Base-by-base conservation (phyloP, 92 coral and sea anemone genomes). In the Metridium senile region DNA sequence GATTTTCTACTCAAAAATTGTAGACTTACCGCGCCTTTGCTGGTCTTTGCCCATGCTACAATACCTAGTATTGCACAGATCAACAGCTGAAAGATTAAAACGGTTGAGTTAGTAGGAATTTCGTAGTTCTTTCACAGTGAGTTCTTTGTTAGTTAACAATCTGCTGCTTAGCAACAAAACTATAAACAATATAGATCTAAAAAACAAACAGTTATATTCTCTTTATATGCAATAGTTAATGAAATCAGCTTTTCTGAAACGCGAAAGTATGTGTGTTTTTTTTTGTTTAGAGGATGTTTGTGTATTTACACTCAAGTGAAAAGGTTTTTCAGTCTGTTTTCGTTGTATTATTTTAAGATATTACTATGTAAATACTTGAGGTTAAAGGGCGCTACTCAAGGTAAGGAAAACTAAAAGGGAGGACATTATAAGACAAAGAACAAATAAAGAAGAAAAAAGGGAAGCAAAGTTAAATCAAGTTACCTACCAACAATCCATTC, bases 401-500 rank as follows among this genome's bases (percentile, higher is more conserved):
- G 49, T 39, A 4, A 39, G 49, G 6, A 6, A 6, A 39, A 4
- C 6, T 39, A 4, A 39, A 13, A 39, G 13, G 49, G 13, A 4
- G 49, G 49, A 39, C 49, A 13, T 39, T 4, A 39, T 39, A 39
- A 39, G 13, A 13, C 6, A 39, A 39, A 39, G 49, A 39, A 39
- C 6, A 39, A n/a, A n/a, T n/a, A n/a, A n/a, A n/a, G n/a, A n/a
- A n/a, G n/a, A n/a, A n/a, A n/a, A n/a, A n/a, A n/a, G n/a, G n/a
- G 51, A 45, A 45, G 51, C 51, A 45, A 54, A 54, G 49, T 39
- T 39, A 39, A 39, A 39, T 39, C 8, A 39, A 16, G 51, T 21
- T 13, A 80, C 88, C 74, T 85, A 91, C 97, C 90, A 89, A 81
- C 21, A 91, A 7, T 11, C 93, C 97, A 0, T 78, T 77, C 93